Percentiles rank a stretch among this genome's conserved stretches.
phyloP scores from a whole-genome alignment of 2,888 invertebrate genomes.

The Hypercompe scribonia region DNA sequence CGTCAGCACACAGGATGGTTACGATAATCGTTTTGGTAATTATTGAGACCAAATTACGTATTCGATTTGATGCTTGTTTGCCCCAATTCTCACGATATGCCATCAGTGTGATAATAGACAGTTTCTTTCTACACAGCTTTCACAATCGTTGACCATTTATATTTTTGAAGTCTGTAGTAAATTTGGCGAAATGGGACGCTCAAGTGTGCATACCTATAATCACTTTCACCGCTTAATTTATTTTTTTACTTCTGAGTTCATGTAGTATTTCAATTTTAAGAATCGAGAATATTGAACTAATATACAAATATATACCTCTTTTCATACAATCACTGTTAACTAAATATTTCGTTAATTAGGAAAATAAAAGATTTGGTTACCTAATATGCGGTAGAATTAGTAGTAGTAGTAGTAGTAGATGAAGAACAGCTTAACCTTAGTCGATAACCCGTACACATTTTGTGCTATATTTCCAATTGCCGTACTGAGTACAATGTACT shows the following conservation, averaged over 20 bases:
- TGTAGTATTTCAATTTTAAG: background rate
- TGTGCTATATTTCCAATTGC: background rate
- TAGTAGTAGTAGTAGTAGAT: background rate
- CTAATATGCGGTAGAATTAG: background rate
- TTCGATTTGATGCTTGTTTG: constrained; percentile 57
- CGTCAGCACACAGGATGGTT: constrained; percentile 74
- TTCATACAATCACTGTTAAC: background rate
- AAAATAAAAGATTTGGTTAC: background rate
- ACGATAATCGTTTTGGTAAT: constrained; percentile 77
- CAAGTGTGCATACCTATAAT: background rate
- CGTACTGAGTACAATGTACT: too few relatives aligned
- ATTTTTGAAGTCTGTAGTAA: background rate
- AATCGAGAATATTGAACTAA: too few relatives aligned
- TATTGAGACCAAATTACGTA: constrained; percentile 77
- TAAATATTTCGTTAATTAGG: background rate
- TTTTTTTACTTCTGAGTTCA: background rate
- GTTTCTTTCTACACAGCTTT: constrained; percentile 4
- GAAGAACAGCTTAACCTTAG: background rate
- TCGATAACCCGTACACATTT: background rate
- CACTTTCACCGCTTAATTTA: background rate
- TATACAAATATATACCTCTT: too few relatives aligned
- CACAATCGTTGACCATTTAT: background rate
- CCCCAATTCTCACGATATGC: constrained; percentile 68
- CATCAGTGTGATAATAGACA: constrained; percentile 22
- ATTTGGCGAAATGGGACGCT: background rate